Conservation (phyloP, 2,888 invertebrate species). For the Acrobasis consociella region DNA sequence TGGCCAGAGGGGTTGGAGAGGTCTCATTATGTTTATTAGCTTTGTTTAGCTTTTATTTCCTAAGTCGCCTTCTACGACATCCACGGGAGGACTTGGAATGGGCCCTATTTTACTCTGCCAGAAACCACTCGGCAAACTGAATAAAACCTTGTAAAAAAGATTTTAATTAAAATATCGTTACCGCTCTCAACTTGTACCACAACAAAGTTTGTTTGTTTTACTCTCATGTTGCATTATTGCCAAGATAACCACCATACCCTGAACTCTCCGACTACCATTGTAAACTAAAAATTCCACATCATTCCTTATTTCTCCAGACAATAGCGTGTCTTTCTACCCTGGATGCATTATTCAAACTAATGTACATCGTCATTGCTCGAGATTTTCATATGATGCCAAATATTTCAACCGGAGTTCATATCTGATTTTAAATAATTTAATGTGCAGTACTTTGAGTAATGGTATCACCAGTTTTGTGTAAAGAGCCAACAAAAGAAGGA, state of each 20-base stretch:
- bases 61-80: too few relatives aligned
- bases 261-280: slow-evolving; percentile 50
- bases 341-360: slow-evolving; percentile 38
- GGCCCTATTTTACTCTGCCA: too few relatives aligned
- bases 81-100: too few relatives aligned
- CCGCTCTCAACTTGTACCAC: slow-evolving; percentile 36
- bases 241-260: slow-evolving; percentile 61
- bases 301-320: slow-evolving; percentile 44
- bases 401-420: slow-evolving; percentile 17
- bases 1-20: too few relatives aligned
- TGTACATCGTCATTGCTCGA: slow-evolving; percentile 21
- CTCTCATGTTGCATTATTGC: slow-evolving; percentile 65
- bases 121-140: too few relatives aligned
- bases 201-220: slow-evolving; percentile 54
- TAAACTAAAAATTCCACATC: slow-evolving; percentile 39
- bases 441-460: slow-evolving; percentile 19
- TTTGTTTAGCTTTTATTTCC: too few relatives aligned
- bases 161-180: slow-evolving; percentile 8
- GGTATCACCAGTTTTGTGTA: slow-evolving; percentile 11
- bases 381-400: slow-evolving; percentile 23
- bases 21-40: too few relatives aligned
- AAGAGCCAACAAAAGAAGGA: slow-evolving; percentile 7
- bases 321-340: slow-evolving; percentile 46
- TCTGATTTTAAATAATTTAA: slow-evolving; percentile 21
- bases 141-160: too few relatives aligned